Conservation (phyloP, 2,797 vertebrate species). For the Anguilla megastoma region DNA sequence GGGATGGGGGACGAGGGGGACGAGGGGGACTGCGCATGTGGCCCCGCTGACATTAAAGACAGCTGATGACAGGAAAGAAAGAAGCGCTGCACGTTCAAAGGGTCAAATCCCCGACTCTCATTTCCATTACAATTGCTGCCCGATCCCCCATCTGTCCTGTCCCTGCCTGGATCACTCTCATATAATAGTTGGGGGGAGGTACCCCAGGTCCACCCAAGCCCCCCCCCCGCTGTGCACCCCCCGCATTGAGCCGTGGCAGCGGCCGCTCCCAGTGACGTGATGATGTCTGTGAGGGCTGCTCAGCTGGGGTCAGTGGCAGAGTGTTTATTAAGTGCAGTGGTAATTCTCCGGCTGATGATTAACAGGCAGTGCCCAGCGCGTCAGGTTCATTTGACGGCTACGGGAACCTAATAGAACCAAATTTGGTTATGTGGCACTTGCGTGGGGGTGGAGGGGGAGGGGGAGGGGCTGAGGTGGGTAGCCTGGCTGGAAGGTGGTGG, state of each 20-base stretch:
- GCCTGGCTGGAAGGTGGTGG: not conserved
- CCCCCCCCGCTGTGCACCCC: not conserved
- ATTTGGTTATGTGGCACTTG: not conserved
- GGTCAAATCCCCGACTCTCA: slow-evolving; percentile 53
- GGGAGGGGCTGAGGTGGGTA: not conserved
- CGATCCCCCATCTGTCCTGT: slow-evolving; percentile 61
- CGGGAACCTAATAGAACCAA: not conserved
- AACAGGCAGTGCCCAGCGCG: not conserved
- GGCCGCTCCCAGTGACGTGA: not conserved
- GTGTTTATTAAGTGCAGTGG: slow-evolving; percentile 28
- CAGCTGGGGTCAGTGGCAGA: slow-evolving; percentile 8
- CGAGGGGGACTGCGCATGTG: slow-evolving; percentile 33
- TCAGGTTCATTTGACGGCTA: slow-evolving; percentile 16
- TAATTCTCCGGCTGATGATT: slow-evolving; percentile 26
- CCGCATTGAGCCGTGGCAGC: not conserved
- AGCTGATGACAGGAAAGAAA: slow-evolving; percentile 47
- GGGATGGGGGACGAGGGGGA: not conserved
- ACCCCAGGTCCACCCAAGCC: not conserved
- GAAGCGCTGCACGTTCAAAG: slow-evolving; percentile 48
- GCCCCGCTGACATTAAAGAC: slow-evolving; percentile 47
- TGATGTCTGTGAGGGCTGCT: not conserved
- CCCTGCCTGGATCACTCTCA: slow-evolving; percentile 36
- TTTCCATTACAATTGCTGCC: slow-evolving; percentile 66
- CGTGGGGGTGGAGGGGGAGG: not conserved
- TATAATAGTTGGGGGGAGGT: not conserved